Evolutionary conservation across 2,888 invertebrate species (phyloP).

Genomic region (Anticlea derivata): DNA sequence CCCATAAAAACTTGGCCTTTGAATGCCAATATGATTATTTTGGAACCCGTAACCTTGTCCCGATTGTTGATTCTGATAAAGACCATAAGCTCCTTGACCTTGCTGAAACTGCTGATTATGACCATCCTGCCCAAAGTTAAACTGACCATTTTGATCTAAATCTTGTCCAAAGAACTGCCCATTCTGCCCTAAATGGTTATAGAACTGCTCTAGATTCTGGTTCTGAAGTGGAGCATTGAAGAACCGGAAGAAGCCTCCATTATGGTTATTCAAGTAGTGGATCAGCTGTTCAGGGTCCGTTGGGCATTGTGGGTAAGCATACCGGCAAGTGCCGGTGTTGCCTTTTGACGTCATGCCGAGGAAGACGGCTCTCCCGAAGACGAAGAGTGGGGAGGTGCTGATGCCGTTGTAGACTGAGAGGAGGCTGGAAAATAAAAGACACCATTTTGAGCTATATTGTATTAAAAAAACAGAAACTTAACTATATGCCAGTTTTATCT

Average conservation of each 20-base stretch:
- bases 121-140: constrained; percentile 17
- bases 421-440: constrained; percentile 62
- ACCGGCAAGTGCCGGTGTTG: constrained; percentile 83
- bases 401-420: constrained; percentile 82
- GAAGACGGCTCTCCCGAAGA: constrained; percentile 90
- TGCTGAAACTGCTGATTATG: constrained; percentile 24
- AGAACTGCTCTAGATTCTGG: constrained; percentile 68
- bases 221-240: constrained; percentile 76
- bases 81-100: constrained; percentile 33
- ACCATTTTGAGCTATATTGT: too few species aligned
- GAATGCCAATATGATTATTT: constrained; percentile 22
- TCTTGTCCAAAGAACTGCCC: constrained; percentile 32
- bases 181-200: constrained; percentile 57
- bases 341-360: constrained; percentile 88
- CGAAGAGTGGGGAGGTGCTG: constrained; percentile 86
- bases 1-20: constrained; percentile 30
- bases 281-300: constrained; percentile 88
- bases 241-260: constrained; percentile 93
- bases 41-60: constrained; percentile 31
- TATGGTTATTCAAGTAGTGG: constrained; percentile 92
- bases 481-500: too few species aligned
- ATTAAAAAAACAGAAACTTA: too few species aligned
- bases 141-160: constrained; percentile 9
- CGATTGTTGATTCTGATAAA: constrained; percentile 22
- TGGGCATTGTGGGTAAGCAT: constrained; percentile 90